These are phyloP conservation scores for Melanotaenia duboulayi DNA, from an alignment of 2,113 vertebrate species.

Conservation along the genomic window DNA sequence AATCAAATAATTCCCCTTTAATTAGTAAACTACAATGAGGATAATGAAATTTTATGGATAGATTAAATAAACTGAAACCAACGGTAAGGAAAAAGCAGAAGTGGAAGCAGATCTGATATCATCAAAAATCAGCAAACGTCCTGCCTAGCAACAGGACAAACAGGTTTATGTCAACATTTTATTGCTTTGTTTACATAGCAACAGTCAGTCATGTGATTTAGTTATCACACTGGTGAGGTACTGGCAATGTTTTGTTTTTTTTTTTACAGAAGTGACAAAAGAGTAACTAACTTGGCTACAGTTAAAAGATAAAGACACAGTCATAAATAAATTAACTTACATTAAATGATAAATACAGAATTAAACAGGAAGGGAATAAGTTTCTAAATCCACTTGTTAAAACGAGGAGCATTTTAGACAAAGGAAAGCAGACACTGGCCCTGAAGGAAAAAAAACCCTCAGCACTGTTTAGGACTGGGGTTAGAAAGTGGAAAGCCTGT, in stretches of 20 bases:
- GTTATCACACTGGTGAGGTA: background rate
- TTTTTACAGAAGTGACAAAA: background rate
- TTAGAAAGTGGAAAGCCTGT: background rate
- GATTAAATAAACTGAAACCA: too few species aligned
- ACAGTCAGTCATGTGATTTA: background rate
- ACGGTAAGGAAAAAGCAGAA: too few species aligned
- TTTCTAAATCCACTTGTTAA: background rate
- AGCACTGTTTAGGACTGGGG: background rate
- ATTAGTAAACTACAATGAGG: too few species aligned
- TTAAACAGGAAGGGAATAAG: background rate
- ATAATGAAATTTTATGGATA: too few species aligned
- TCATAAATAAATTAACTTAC: conserved; percentile 52
- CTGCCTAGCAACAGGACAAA: conserved; percentile 5
- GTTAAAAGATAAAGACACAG: conserved; percentile 7
- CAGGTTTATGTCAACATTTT: conserved; percentile 14
- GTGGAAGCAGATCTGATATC: too few species aligned
- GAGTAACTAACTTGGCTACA: background rate
- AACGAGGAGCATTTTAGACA: background rate
- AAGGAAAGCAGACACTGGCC: background rate
- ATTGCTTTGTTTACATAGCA: conserved; percentile 31
- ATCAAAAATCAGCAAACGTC: background rate
- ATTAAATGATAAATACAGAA: conserved; percentile 12
- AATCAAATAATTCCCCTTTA: too few species aligned
- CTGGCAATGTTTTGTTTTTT: background rate
- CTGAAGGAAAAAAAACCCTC: background rate